Evolutionary conservation across 2,797 vertebrate genomes (phyloP), one percentile per base, ranked within the genome.

Genomic region (Glossophaga mutica): DNA sequence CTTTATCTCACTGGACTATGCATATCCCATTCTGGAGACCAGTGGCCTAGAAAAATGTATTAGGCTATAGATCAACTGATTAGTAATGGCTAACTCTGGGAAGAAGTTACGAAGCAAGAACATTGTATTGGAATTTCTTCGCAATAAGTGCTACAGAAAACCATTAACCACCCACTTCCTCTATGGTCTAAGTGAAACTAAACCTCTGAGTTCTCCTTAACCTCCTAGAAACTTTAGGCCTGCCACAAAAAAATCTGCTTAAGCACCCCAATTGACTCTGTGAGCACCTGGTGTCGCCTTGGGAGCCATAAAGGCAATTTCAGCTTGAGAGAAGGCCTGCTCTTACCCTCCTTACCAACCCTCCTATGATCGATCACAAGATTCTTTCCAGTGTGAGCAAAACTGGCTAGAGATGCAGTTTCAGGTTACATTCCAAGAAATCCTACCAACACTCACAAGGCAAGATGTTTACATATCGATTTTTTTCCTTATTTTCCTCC

Each of bases 401-500:
- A 83, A 57, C 52, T 11, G 62, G 24, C 34, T 71, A 67, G 32
- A 71, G 37, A 85, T 71, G 74, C 9, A 86, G 14, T 94, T 97
- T 96, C 32, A 95, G 82, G 73, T 68, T 52, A 84, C 15, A 84
- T 59, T 5, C 37, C 73, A 86, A 90, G 71, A 95, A 94, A 87
- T 19, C 48, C 88, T 89, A 74, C 7, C 59, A 32, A 96, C 62
- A 98, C 99, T 98, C 98, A 99, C 99, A 99, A 96, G 99, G 99
- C 95, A 99, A 98, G 98, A 99, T 99, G 98, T 99, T 99, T 96
- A 99, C 99, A 0, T 99, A 99, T 99, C 99, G 98, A 98, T 99
- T 99, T 98, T 99, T 99, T 98, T 99, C 99, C 98, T 99, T 99
- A 98, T 99, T 99, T 98, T 99, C 99, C 96, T 99, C 99, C 97